Evolutionary conservation across 2,888 invertebrate genomes (phyloP), one percentile per base, ranked within the genome.

Genomic region (Ommatoiulus sabulosus): DNA sequence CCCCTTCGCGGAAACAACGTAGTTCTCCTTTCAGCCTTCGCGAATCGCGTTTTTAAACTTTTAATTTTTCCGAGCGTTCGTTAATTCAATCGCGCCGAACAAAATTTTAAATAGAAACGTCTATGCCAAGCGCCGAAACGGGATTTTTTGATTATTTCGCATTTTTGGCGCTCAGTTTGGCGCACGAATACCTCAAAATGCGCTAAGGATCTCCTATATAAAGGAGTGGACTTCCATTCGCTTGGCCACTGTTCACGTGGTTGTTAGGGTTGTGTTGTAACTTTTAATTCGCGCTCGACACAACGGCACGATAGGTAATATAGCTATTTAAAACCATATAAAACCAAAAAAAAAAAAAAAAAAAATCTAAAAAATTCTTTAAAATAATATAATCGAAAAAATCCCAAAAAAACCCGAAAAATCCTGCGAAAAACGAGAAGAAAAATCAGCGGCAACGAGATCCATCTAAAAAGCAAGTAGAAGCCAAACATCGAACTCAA

Each of bases 361-460:
- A 88, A 72, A 87, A 87, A 87, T 24, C 20, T 80, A 72, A 24
- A 87, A 87, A 87, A 87, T 63, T 63, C 84, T 10, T 52, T 17
- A 12, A 52, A 52, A 52, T 15, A 15, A 43, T n/a, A 43, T n/a
- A 84, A 63, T 17, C 46, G 8, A 87, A 48, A 87, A 87, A 87
- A 87, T 43, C 3, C 44, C 44, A 88, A 88, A 88, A 88, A 88
- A 88, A 88, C 15, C 88, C 44, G 88, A 44, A 88, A 88, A 88
- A 88, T 7, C 17, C 15, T 20, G 63, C 52, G 52, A 52, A 52
- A 52, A 52, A 15, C 52, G 48, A 43, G 46, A 87, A 87, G 35
- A 87, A 72, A 57, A 87, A 72, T 72, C 44, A 72, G 43, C 72
- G 20, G 63, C 15, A n/a, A 84, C 20, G 15, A 24, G n/a, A n/a